Evolutionary conservation across 2,113 vertebrate species (phyloP).

Genomic region (Psammodynastes pulverulentus): DNA sequence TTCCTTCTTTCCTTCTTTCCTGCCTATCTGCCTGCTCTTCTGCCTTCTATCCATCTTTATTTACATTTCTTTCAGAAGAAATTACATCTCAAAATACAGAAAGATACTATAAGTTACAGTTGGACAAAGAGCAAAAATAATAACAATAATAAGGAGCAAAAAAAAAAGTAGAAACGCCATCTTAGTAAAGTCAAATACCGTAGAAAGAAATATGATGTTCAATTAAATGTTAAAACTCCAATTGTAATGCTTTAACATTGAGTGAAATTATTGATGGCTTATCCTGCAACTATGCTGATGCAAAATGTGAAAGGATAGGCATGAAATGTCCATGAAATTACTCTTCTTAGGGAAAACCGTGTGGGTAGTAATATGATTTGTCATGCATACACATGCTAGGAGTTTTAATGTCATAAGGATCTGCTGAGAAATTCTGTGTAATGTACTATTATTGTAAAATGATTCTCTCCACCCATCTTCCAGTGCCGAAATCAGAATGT

Average conservation of each 20-base stretch:
- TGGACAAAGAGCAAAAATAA: neutral
- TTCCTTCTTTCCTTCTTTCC: too few species aligned
- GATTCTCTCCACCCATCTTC: neutral
- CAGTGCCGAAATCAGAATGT: neutral
- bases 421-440: neutral
- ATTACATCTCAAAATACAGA: neutral
- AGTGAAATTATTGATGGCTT: neutral
- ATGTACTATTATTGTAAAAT: neutral
- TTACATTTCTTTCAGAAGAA: neutral
- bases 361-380: conserved; percentile 1
- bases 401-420: neutral
- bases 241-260: conserved; percentile 7
- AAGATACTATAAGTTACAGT: neutral
- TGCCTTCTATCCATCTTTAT: neutral
- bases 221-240: conserved; percentile 18
- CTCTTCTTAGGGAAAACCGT: neutral
- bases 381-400: neutral
- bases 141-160: neutral
- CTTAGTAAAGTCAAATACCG: neutral
- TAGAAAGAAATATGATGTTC: neutral
- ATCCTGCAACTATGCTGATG: conserved; percentile 8
- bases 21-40: neutral
- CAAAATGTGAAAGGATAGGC: conserved; percentile 16
- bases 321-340: conserved; percentile 35
- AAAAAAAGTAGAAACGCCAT: neutral